Base-by-base conservation (phyloP, 2,888 invertebrate genomes). In the Lasioglossum vierecki region DNA sequence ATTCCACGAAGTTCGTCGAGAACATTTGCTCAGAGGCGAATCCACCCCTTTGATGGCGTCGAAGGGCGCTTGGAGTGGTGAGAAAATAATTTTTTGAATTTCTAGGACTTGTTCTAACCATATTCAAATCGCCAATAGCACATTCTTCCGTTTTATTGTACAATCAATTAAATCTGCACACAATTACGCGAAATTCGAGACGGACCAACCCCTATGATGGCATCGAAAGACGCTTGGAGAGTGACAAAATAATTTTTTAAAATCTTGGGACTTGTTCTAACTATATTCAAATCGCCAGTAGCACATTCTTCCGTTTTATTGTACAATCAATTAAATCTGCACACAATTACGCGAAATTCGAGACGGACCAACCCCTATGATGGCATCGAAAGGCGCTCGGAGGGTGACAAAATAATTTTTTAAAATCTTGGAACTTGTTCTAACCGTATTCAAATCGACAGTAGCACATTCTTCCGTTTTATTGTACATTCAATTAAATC, bases 1-100 rank as follows among this genome's bases (percentile, higher is more conserved):
- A 93, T 93, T 92, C 88, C 83, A 79, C 85, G 84, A 79, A 80
- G 76, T 79, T 83, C 74, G 41, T 49, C 83, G 80, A 87, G 86
- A 79, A 84, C 84, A 87, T 88, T 88, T 86, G 86, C 86, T 82
- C 83, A 35, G 15, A n/a, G 80, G 30, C n/a, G 26, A n/a, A 57
- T 2, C 57, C 8, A 11, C 57, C 57, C 22, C 57, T 57, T n/a
- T n/a, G 4, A 4, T 1, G 11, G 9, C 2, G 57, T 11, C 11
- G 9, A n/a, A 57, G n/a, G n/a, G 4, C n/a, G n/a, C n/a, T n/a
- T 9, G 11, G n/a, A 1, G 8, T 4, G 11, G 4, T 57, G 4
- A 9, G 22, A n/a, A 3, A 57, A 11, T 57, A 22, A 57, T 57
- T 57, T 57, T 57, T 57, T 57, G 1, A 4, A n/a, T 57, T 57